phyloP scores from a whole-genome alignment of 2,797 vertebrate genomes.

The Chiroxiphia lanceolata region DNA sequence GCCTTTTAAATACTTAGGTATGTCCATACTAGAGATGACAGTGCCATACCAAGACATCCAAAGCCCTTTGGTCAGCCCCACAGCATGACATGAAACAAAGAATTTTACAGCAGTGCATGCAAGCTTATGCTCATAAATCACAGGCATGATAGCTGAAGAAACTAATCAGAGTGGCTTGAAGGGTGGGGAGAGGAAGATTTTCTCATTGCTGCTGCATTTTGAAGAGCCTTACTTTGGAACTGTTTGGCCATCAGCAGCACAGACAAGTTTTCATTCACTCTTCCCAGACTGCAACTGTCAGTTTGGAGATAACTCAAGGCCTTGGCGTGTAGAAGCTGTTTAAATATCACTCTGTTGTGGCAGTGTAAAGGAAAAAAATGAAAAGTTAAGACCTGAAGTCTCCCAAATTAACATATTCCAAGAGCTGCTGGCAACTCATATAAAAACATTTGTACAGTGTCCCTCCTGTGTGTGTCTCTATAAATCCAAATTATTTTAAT shows the following conservation, averaged over 20 bases:
- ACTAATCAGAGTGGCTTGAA: not conserved
- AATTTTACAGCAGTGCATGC: not conserved
- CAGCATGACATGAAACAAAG: not conserved
- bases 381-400: not conserved
- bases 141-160: not conserved
- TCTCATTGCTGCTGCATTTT: not conserved
- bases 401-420: not conserved
- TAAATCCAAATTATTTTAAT: not conserved
- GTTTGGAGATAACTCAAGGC: constrained; percentile 87
- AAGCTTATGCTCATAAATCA: not conserved
- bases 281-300: constrained; percentile 88
- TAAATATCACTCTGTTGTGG: constrained; percentile 87
- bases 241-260: constrained; percentile 87
- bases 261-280: constrained; percentile 87
- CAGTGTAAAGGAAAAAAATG: constrained; percentile 61
- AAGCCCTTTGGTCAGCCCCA: not conserved
- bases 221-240: constrained; percentile 77
- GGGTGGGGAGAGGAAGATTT: not conserved
- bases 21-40: constrained; percentile 16
- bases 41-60: not conserved
- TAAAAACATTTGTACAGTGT: not conserved
- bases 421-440: not conserved
- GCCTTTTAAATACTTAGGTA: constrained; percentile 76
- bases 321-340: constrained; percentile 86
- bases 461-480: not conserved